These are phyloP conservation scores for Eulemur mongoz DNA, from an alignment of 2,797 vertebrate species.

Conservation along the genomic window DNA sequence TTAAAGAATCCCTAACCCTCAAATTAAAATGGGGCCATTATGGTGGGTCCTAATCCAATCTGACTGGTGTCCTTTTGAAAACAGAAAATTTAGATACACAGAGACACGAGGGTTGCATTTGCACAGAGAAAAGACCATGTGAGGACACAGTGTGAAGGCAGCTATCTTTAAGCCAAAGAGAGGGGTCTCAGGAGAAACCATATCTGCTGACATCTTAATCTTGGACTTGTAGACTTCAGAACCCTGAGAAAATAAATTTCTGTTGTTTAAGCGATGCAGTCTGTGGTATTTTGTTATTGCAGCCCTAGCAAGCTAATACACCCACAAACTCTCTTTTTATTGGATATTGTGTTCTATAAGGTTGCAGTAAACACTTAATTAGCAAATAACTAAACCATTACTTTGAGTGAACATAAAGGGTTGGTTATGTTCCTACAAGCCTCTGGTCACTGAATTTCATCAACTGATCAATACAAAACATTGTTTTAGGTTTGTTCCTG, in stretches of 20 bases:
- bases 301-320: not conserved
- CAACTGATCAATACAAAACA: not conserved
- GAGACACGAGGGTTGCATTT: too few species aligned
- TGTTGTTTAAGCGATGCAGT: not conserved
- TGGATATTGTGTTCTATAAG: not conserved
- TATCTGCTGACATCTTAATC: accelerated
- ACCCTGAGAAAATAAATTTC: not conserved
- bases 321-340: not conserved
- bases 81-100: not conserved
- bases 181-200: not conserved
- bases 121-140: accelerated
- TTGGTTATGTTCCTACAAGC: not conserved
- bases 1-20: not conserved
- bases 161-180: not conserved
- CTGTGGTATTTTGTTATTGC: not conserved
- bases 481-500: not conserved
- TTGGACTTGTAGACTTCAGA: not conserved
- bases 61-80: too few species aligned
- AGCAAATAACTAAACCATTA: not conserved
- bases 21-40: not conserved
- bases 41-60: accelerated
- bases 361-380: not conserved
- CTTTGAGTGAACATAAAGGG: not conserved
- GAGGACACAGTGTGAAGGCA: not conserved
- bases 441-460: not conserved